Evolutionary conservation across 1,140 invertebrate species (phyloP).

Genomic region (Calliphora vicina): DNA sequence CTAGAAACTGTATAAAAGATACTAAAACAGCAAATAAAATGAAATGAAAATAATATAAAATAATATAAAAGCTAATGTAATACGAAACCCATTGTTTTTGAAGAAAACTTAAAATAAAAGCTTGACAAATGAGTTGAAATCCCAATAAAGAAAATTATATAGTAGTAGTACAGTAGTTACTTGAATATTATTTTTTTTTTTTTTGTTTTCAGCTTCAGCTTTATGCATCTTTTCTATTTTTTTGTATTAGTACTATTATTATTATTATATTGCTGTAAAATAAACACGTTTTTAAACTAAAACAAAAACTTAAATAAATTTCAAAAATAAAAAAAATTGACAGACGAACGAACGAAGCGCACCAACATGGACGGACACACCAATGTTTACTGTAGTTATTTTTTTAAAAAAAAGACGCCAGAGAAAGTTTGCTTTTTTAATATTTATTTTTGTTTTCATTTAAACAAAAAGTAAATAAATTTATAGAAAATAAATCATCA

Average conservation of each 20-base stretch:
- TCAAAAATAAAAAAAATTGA: not conserved
- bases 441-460: not conserved
- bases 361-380: not conserved
- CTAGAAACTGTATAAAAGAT: not conserved
- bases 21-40: too few relatives aligned
- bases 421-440: not conserved
- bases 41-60: not conserved
- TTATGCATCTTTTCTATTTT: too few relatives aligned
- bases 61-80: not conserved
- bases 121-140: not conserved
- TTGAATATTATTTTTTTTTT: too few relatives aligned
- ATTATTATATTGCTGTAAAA: not conserved
- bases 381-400: not conserved
- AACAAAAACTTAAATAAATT: not conserved
- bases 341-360: not conserved
- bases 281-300: not conserved
- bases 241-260: not conserved
- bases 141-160: not conserved
- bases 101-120: not conserved
- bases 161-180: not conserved
- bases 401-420: not conserved
- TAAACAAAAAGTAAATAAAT: not conserved
- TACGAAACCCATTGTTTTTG: not conserved
- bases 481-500: not conserved
- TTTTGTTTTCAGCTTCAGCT: too few relatives aligned